Evolutionary conservation across 2,797 vertebrate species (phyloP).

Genomic region (Pterois miles): DNA sequence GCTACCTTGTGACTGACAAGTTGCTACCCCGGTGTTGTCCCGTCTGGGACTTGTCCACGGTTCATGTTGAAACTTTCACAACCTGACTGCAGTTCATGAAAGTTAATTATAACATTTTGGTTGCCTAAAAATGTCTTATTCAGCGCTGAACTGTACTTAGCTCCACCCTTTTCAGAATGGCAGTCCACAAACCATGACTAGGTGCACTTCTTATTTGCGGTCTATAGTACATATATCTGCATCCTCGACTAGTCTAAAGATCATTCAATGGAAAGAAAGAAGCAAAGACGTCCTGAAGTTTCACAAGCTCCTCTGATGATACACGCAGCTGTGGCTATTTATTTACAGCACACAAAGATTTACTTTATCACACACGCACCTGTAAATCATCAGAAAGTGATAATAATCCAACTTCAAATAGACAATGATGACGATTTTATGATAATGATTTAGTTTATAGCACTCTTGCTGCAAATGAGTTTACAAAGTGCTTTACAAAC

Average conservation of each 20-base stretch:
- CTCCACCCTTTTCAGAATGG: no score
- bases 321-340: neutral
- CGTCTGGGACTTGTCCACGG: no score
- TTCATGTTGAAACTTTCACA: no score
- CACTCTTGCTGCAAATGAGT: neutral
- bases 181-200: no score
- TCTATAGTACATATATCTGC: neutral
- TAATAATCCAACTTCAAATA: neutral
- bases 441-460: neutral
- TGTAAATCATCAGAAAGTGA: conserved; percentile 3
- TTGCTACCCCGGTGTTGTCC: no score
- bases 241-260: neutral
- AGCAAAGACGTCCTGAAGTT: neutral
- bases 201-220: no score
- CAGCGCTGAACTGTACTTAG: no score
- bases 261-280: neutral
- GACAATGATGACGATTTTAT: neutral
- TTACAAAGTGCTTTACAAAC: conserved; percentile 8
- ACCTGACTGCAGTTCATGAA: no score
- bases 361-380: neutral
- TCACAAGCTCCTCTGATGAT: neutral
- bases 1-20: no score
- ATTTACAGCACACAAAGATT: neutral
- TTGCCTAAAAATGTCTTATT: no score
- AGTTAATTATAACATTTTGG: no score